Conservation (phyloP, 1,140 invertebrate genomes). For the Solen grandis region DNA sequence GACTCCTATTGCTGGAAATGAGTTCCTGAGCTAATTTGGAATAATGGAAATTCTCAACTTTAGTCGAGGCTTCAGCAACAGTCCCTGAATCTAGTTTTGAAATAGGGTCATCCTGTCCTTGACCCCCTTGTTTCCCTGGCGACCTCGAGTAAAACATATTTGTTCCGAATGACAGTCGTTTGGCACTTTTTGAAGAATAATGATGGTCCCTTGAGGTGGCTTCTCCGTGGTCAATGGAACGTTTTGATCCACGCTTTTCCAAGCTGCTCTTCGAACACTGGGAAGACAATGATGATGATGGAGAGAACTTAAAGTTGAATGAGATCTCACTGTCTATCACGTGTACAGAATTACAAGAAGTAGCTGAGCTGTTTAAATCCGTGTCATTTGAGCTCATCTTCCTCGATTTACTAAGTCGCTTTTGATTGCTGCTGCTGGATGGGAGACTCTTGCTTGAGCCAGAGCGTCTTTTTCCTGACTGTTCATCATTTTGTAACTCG, state of each 20-base stretch:
- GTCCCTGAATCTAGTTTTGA: neutral
- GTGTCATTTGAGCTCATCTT: slow-evolving; percentile 1
- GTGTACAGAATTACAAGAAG: slow-evolving; percentile 19
- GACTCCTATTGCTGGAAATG: neutral
- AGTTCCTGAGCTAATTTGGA: neutral
- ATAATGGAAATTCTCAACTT: neutral
- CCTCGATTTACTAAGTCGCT: neutral
- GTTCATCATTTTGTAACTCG: neutral
- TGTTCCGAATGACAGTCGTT: slow-evolving; percentile 20
- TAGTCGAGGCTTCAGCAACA: neutral
- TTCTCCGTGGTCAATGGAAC: slow-evolving; percentile 4
- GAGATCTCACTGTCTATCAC: slow-evolving; percentile 60
- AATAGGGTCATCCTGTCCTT: neutral
- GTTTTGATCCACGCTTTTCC: too few species aligned
- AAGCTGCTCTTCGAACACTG: neutral
- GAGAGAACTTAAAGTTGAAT: slow-evolving; percentile 55
- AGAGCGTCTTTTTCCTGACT: neutral
- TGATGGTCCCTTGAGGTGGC: neutral
- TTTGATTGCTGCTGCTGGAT: neutral
- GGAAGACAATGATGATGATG: neutral
- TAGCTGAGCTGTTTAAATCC: slow-evolving; percentile 14
- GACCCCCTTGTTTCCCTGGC: neutral
- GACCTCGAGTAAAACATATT: neutral
- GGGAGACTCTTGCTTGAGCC: neutral
- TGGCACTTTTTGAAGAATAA: neutral